Evolutionary conservation across 2,797 vertebrate species (phyloP), one percentile per base, ranked within the genome.

Genomic region (Onychomys leucogaster): DNA sequence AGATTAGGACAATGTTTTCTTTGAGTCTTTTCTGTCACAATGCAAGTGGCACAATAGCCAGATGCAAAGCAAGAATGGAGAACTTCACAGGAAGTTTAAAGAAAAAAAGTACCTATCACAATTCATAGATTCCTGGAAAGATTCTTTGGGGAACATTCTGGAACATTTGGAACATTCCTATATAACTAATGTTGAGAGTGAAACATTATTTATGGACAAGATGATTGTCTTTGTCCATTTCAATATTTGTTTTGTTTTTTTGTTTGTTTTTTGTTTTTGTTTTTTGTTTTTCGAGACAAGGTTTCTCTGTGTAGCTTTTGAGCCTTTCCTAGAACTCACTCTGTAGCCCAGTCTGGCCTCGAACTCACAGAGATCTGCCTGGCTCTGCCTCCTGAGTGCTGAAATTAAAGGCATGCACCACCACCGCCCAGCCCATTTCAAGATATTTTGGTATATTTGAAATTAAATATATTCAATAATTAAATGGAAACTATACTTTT

Each of bases 101-200:
- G 73, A 65, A 80, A 82, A 94, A 94, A 65, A 37, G 34, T 13
- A 7, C 43, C 34, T 43, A 77, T 73, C 46, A 77, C 90, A 77
- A 65, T 75, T 91, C 57, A 93, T 3, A 89, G 52, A 90, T 8
- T n/a, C n/a, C 57, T 82, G 25, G 21, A 34, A 76, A 16, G 43
- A 69, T 41, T 93, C 84, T 49, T 59, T 59, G 89, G 59, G 46
- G 46, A 14, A 46, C 49, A 25, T 6, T 55, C 71, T 86, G 41
- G 41, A 85, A 29, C 67, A 75, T 29, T 81, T 86, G 41, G 41
- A 85, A 29, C 67, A 75, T 29, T 81, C 25, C 11, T 82, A 4
- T n/a, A 46, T 69, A 65, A 92, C 87, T 46, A 71, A 93, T 52
- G 34, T 90, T 97, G 41, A 94, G 81, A 25, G 71, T 75, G 37